A percentile compares a stretch with the other conserved stretches of the same genome.
phyloP scores from a whole-genome alignment of 2,797 vertebrate genomes.

The Pantherophis alleghaniensis region DNA sequence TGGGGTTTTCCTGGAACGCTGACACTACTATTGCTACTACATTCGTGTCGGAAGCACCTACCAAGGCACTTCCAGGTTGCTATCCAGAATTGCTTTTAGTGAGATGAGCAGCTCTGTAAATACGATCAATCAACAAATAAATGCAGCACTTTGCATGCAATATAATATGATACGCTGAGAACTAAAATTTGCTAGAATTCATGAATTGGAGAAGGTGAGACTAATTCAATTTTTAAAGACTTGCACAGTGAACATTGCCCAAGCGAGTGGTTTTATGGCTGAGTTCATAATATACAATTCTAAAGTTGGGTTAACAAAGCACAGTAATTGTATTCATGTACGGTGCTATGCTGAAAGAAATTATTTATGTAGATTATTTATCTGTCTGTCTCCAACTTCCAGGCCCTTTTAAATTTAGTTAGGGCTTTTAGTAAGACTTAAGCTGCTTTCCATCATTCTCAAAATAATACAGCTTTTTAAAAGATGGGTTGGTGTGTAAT shows the following conservation, averaged over 20 bases:
- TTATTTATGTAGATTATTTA: not conserved
- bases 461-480: not conserved
- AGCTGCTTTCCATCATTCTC: not conserved
- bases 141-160: constrained; percentile 17
- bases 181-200: not conserved
- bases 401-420: not conserved
- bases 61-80: not conserved
- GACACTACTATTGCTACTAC: not conserved
- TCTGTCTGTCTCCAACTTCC: not conserved
- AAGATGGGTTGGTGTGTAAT: not conserved
- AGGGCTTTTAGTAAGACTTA: not conserved
- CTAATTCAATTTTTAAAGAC: not conserved
- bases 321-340: not conserved
- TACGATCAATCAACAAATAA: not conserved
- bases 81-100: not conserved
- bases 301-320: not conserved
- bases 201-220: not conserved
- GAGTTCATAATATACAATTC: not conserved
- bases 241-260: not conserved
- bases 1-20: too few relatives aligned
- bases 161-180: not conserved
- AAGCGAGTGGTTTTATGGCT: not conserved
- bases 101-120: not conserved
- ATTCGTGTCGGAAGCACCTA: not conserved
- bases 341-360: not conserved